Conservation (phyloP, 2,888 invertebrate species). For the Anaspis maculata region DNA sequence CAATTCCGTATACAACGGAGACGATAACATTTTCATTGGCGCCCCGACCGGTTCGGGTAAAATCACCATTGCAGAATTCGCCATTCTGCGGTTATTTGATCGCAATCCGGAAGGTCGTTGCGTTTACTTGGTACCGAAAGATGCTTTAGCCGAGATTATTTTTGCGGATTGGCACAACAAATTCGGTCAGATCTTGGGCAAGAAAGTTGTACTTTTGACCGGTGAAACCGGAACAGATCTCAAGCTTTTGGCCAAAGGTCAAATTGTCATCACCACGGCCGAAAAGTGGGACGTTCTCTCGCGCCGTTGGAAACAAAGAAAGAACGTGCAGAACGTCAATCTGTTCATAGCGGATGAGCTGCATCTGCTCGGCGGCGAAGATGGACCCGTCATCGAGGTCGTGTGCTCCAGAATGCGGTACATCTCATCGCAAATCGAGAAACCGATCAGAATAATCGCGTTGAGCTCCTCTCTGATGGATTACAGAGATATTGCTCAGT, state of each 20-base stretch:
- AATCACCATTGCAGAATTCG: conserved; percentile 93
- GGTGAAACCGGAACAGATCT: conserved; percentile 97
- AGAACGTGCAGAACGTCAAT: conserved; percentile 94
- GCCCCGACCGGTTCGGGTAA: conserved; percentile 90
- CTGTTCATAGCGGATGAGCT: conserved; percentile 95
- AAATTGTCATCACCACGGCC: conserved; percentile 93
- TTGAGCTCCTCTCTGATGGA: conserved; percentile 90
- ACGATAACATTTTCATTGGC: conserved; percentile 95
- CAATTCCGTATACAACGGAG: conserved; percentile 95
- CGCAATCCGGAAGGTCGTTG: conserved; percentile 71
- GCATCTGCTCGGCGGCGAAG: conserved; percentile 82
- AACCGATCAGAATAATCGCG: conserved; percentile 86
- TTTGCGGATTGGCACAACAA: conserved; percentile 89
- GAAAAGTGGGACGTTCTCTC: conserved; percentile 99
- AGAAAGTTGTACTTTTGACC: conserved; percentile 84
- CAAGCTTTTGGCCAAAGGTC: conserved; percentile 84
- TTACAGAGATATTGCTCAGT: conserved; percentile 90
- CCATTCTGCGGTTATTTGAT: conserved; percentile 78
- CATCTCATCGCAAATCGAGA: conserved; percentile 89
- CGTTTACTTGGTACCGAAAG: conserved; percentile 89
- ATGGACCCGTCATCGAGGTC: conserved; percentile 89
- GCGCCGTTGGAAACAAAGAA: conserved; percentile 96
- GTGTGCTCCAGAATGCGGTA: conserved; percentile 90
- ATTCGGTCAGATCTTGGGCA: conserved; percentile 70
- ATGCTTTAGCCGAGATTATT: conserved; percentile 81